A percentile compares a stretch with the other conserved stretches of the same genome.
These are phyloP conservation scores for Synergus laeviventris DNA, from an alignment of 2,888 invertebrate species.

Conservation along the genomic window DNA sequence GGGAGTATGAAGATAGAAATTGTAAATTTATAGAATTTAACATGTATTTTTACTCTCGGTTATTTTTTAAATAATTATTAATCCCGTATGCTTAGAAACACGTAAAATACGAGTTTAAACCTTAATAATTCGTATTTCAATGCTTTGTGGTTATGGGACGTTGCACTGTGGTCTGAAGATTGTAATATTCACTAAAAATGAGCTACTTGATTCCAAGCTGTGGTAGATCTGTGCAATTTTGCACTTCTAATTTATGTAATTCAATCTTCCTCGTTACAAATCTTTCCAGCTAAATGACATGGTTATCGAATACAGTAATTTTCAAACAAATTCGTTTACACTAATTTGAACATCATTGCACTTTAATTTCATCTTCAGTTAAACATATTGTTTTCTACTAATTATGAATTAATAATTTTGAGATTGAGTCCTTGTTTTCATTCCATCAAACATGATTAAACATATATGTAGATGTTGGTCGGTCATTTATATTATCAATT, in stretches of 20 bases:
- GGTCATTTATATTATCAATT: background rate
- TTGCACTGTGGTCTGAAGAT: conserved; percentile 26
- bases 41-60: background rate
- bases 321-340: conserved; percentile 16
- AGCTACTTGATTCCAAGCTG: conserved; percentile 22
- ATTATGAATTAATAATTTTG: background rate
- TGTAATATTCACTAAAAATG: conserved; percentile 26
- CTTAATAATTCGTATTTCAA: conserved; percentile 11
- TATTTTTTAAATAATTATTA: background rate
- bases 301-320: conserved; percentile 12
- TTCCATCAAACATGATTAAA: background rate
- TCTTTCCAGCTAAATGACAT: conserved; percentile 21
- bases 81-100: background rate
- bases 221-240: conserved; percentile 31
- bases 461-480: background rate
- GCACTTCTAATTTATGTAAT: conserved; percentile 36
- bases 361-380: background rate
- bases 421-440: conserved; percentile 1
- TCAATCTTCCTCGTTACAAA: conserved; percentile 32
- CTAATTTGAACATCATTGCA: conserved; percentile 14
- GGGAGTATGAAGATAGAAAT: background rate
- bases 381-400: background rate
- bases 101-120: conserved; percentile 17
- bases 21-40: background rate
- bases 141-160: conserved; percentile 11